Evolutionary conservation across 2,888 invertebrate genomes (phyloP).

Genomic region (Dicranocentrus wangi): DNA sequence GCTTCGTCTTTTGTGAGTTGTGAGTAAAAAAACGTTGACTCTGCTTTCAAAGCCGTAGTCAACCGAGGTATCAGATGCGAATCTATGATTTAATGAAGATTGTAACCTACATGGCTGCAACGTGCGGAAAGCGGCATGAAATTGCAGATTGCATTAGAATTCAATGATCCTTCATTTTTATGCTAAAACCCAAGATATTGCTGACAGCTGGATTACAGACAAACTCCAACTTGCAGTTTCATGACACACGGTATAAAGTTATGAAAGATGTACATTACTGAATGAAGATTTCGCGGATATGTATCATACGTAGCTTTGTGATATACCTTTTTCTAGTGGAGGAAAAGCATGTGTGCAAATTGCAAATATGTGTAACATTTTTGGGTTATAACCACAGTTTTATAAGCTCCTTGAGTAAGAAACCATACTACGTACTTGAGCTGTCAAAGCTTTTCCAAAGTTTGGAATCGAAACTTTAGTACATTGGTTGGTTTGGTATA

Average conservation of each 20-base stretch:
- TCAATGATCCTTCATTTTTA: constrained; percentile 24
- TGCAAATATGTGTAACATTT: too few species aligned
- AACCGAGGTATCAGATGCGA: too few species aligned
- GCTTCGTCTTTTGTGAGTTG: too few species aligned
- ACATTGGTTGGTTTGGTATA: background rate
- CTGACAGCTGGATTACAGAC: constrained; percentile 34
- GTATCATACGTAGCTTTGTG: too few species aligned
- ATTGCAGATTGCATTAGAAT: constrained; percentile 6
- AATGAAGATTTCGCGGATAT: constrained; percentile 2
- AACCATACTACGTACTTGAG: background rate
- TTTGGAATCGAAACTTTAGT: constrained; percentile 1
- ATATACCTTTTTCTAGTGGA: too few species aligned
- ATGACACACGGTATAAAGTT: background rate
- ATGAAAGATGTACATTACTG: too few species aligned
- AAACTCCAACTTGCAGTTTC: constrained; percentile 19
- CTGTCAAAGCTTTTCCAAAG: constrained; percentile 25
- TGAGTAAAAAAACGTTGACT: background rate
- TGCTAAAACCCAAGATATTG: background rate
- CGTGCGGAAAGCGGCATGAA: too few species aligned
- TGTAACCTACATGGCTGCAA: too few species aligned
- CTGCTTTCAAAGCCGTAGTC: too few species aligned
- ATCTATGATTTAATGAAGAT: too few species aligned
- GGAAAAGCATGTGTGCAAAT: too few species aligned
- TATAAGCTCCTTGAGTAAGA: background rate
- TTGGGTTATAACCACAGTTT: too few species aligned